Evolutionary conservation across 2,888 invertebrate genomes (phyloP).

Genomic region (Lasioglossum calceatum): DNA sequence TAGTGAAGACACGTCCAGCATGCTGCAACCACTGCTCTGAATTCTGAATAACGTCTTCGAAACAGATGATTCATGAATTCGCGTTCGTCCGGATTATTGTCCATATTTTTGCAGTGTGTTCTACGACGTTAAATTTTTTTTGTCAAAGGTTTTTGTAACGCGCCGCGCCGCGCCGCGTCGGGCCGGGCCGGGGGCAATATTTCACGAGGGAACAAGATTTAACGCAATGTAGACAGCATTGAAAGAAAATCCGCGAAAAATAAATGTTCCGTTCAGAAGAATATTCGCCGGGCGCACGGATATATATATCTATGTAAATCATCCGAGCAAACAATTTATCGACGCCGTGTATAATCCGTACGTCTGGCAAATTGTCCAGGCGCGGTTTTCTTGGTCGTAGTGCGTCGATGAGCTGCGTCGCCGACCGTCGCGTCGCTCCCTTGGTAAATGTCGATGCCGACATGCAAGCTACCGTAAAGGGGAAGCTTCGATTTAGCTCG

Average conservation of each 20-base stretch:
- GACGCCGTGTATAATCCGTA: slow-evolving; percentile 33
- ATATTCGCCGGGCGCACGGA: slow-evolving; percentile 23
- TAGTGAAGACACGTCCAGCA: neutral
- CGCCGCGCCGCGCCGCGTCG: neutral
- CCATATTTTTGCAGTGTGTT: neutral
- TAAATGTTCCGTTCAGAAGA: slow-evolving; percentile 14
- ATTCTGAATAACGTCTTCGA: neutral
- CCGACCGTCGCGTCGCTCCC: slow-evolving; percentile 29
- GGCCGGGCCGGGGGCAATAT: neutral
- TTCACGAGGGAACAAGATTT: neutral
- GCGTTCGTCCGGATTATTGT: neutral
- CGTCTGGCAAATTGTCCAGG: slow-evolving; percentile 50
- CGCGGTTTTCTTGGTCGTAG: slow-evolving; percentile 29
- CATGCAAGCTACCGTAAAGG: slow-evolving; percentile 40
- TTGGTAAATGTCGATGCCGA: slow-evolving; percentile 49
- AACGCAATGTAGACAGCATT: neutral
- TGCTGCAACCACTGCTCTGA: neutral
- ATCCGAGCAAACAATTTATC: slow-evolving; percentile 47
- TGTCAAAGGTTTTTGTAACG: neutral
- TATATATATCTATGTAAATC: slow-evolving; percentile 34
- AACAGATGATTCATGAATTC: neutral
- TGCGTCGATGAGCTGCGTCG: slow-evolving; percentile 30
- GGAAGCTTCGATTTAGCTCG: slow-evolving; percentile 18
- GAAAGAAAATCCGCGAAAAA: slow-evolving; percentile 11
- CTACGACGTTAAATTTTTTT: neutral